Evolutionary conservation across 2,888 invertebrate genomes (phyloP), one percentile per base, ranked within the genome.

Genomic region (Hypsopygia costalis): DNA sequence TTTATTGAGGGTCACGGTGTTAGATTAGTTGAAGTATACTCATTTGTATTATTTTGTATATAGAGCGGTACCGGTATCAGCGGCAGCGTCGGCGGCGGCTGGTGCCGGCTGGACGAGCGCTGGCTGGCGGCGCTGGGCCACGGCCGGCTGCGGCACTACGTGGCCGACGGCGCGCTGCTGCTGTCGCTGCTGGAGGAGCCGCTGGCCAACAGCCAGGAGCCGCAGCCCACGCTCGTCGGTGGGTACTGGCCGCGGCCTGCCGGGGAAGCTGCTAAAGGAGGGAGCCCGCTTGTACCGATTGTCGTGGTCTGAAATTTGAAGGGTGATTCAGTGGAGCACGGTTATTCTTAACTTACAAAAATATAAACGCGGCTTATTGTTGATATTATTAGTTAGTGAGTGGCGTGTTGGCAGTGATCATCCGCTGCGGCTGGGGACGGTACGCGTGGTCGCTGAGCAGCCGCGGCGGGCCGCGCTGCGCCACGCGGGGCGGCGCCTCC

Each of bases 391-490:
- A n/a, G n/a, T n/a, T n/a, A n/a, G n/a, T n/a, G n/a, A n/a, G n/a
- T n/a, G n/a, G n/a, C n/a, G n/a, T n/a, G n/a, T n/a, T n/a, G n/a
- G n/a, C 93, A 69, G 93, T 97, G 38, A 89, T 99, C 39, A 94
- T 98, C 47, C 92, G 98, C 1, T 96, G 97, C 41, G 96, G 97
- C 0, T 98, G 97, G 87, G 98, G 98, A 0, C 93, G 98, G 3
- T 96, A 97, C 86, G 97, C 97, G 11, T 99, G 98, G 98, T 95
- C 95, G 6, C 92, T 97, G 91, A 94, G 95, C 64, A 85, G 96
- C 40, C 91, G 98, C 28, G 97, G 98, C 70, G 90, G 97, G 44
- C 97, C 98, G 0, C 91, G 97, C 28, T 93, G 94, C 65, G 94
- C 95, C 61, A 93, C 92, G 1, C 94, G 94, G 81, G 93, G 36